Percentiles rank a stretch among this genome's conserved stretches.
These are phyloP conservation scores for Stichodactyla helianthus DNA, from an alignment of 64 coral and sea anemone genomes.

Conservation along the genomic window DNA sequence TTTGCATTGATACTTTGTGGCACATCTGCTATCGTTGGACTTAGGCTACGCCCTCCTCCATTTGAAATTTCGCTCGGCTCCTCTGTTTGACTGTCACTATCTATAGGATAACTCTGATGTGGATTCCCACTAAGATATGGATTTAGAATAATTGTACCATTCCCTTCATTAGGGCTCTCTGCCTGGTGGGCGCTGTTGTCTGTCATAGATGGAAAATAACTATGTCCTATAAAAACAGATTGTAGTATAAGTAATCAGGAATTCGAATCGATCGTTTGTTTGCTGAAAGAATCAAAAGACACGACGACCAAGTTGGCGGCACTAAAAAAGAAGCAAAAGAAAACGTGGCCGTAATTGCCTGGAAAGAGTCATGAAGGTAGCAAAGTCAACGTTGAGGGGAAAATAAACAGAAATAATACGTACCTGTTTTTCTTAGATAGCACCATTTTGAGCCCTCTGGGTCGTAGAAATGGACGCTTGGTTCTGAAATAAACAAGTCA, in stretches of 20 bases:
- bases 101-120: not conserved
- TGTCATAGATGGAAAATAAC: not conserved
- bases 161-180: not conserved
- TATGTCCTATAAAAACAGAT: not conserved
- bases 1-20: not conserved
- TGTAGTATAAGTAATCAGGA: not conserved
- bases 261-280: too few species aligned
- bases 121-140: not conserved
- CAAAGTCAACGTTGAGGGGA: too few species aligned
- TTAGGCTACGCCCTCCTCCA: not conserved
- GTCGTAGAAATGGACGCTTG: not conserved
- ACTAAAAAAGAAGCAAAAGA: too few species aligned
- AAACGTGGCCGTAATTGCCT: too few species aligned
- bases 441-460: slow-evolving; percentile 20
- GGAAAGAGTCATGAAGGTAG: too few species aligned
- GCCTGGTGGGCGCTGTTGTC: not conserved
- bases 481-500: slow-evolving; percentile 29
- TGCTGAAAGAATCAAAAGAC: not conserved
- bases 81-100: not conserved
- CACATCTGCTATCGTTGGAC: not conserved
- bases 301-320: too few species aligned
- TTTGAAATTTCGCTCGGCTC: not conserved
- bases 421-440: slow-evolving; percentile 1
- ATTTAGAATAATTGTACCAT: not conserved
- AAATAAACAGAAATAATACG: not conserved